Conservation (phyloP, 2,888 invertebrate genomes). For the Drosophila rubida region DNA sequence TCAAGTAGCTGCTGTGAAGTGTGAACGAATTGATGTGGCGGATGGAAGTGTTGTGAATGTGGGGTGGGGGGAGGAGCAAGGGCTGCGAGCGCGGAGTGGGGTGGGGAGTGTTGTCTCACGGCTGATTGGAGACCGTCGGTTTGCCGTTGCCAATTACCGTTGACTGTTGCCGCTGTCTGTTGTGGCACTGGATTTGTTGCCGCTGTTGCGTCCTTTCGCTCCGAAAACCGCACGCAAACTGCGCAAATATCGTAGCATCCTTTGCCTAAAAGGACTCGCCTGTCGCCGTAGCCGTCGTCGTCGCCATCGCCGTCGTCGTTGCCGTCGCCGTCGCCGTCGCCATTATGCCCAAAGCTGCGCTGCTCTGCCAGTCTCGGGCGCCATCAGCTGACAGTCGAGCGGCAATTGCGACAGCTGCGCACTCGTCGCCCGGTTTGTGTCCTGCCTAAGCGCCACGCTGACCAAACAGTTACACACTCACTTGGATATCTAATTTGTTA, state of each 20-base stretch:
- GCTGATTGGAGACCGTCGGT: constrained; percentile 14
- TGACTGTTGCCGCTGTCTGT: constrained; percentile 12
- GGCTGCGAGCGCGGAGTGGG: neutral
- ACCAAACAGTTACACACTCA: constrained; percentile 1
- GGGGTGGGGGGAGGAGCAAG: neutral
- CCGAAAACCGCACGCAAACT: constrained; percentile 82
- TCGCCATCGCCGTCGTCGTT: constrained; percentile 10
- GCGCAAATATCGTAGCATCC: constrained; percentile 73
- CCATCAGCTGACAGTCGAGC: constrained; percentile 31
- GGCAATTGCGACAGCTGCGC: constrained; percentile 38
- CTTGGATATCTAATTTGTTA: too few species aligned
- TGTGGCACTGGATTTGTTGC: constrained; percentile 12
- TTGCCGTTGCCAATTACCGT: constrained; percentile 7
- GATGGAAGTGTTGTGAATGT: neutral
- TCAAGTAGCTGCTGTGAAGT: neutral
- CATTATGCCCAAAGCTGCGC: neutral
- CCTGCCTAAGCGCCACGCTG: constrained; percentile 20
- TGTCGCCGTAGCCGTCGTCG: neutral
- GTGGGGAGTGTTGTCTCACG: constrained; percentile 5
- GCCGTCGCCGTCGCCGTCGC: constrained; percentile 1
- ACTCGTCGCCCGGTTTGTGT: constrained; percentile 31
- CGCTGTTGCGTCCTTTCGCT: constrained; percentile 75
- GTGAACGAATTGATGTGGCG: neutral
- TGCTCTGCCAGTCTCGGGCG: neutral
- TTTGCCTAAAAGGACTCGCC: constrained; percentile 67